Evolutionary conservation across 1,140 invertebrate species (phyloP), one percentile per base, ranked within the genome.

Genomic region (Drosophila funebris): DNA sequence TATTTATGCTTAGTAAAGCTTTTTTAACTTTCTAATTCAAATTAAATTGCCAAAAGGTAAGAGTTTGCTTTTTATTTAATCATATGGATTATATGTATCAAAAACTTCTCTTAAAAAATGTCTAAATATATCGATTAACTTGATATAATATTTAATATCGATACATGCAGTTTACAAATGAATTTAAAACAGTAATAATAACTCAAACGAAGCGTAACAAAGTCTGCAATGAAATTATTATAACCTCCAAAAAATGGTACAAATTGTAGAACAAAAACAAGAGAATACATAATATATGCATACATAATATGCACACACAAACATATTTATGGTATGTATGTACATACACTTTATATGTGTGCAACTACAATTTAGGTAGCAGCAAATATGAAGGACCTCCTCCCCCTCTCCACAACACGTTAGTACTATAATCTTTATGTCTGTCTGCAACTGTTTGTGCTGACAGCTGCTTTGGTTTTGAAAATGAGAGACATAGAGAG

Each of bases 381-480:
- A 61, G 33, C 33, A 43, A 9, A 13, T 24, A 56, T 24, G 36
- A 20, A 36, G 37, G n/a, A n/a, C n/a, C n/a, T n/a, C n/a, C n/a
- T n/a, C n/a, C n/a, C n/a, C n/a, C n/a, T n/a, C n/a, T n/a, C n/a
- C n/a, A n/a, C n/a, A n/a, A n/a, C 14, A 36, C 66, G 61, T 72
- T 56, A 50, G 41, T 60, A 81, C 57, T 54, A 82, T 87, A 87
- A 87, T 87, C 82, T 88, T 87, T 69, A 75, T 87, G 82, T 85
- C 77, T 84, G 80, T 81, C 76, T 75, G 82, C 82, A 87, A 87
- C 82, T 87, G 82, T 87, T 85, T 78, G 82, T 66, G 66, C 82
- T 85, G 82, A 85, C 82, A 87, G 82, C 72, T 75, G 58, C 60
- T 70, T 44, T 53, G 48, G 52, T 37, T 67, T 52, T 27, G 33